A percentile compares a stretch with the other conserved stretches of the same genome.
These are phyloP conservation scores for Rhodinocichla rosea DNA, from an alignment of 2,113 vertebrate species.

Conservation along the genomic window DNA sequence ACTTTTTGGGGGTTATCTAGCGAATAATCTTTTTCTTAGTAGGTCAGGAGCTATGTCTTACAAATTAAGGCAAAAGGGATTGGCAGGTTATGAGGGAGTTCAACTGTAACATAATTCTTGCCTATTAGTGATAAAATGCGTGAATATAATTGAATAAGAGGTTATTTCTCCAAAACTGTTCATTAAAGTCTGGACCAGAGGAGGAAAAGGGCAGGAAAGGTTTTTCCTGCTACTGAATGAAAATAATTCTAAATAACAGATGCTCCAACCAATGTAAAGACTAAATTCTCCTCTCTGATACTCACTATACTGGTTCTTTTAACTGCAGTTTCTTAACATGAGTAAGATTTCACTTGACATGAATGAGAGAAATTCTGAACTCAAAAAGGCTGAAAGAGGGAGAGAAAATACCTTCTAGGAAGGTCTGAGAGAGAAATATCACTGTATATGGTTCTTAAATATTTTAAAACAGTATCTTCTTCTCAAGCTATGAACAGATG, in stretches of 20 bases:
- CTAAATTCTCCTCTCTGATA: background rate
- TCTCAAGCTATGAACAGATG: conserved; percentile 7
- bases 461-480: background rate
- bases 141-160: background rate
- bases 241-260: background rate
- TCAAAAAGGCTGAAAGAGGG: background rate
- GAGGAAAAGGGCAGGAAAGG: background rate
- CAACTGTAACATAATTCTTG: background rate
- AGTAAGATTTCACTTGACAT: background rate
- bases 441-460: background rate
- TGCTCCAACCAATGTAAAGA: background rate
- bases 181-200: background rate
- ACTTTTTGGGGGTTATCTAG: background rate
- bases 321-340: background rate
- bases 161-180: background rate
- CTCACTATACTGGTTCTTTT: background rate
- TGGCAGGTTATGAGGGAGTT: background rate
- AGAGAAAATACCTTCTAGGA: background rate
- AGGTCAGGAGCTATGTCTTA: background rate
- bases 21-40: background rate
- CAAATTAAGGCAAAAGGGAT: background rate
- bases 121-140: background rate
- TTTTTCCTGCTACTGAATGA: background rate
- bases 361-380: background rate
- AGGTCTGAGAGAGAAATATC: background rate